A percentile compares a stretch with the other conserved stretches of the same genome.
These are phyloP conservation scores for Vanacampus margaritifer DNA, from an alignment of 2,113 vertebrate species.

Conservation along the genomic window DNA sequence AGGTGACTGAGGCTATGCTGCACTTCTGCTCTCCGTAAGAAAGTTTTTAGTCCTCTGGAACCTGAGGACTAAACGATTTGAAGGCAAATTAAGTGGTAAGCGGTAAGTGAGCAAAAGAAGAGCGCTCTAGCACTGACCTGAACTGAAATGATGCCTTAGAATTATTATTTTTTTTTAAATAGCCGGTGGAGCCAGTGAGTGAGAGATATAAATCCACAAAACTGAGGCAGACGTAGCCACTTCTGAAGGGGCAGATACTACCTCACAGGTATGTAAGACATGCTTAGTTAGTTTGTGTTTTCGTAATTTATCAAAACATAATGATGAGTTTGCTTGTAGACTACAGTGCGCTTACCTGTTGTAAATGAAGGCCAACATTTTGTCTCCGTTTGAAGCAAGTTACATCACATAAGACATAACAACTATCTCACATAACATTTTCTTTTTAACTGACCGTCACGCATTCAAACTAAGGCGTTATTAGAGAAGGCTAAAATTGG, in stretches of 20 bases:
- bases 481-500: no score
- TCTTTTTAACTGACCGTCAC: no score
- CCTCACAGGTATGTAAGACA: background rate
- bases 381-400: no score
- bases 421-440: no score
- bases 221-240: background rate
- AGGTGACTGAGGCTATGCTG: constrained; percentile 35
- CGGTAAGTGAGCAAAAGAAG: constrained; percentile 1
- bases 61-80: constrained; percentile 23
- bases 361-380: no score
- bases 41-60: constrained; percentile 38
- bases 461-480: no score
- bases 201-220: background rate
- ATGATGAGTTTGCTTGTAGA: background rate
- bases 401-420: no score
- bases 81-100: constrained; percentile 1
- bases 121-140: background rate
- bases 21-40: background rate
- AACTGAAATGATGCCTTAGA: background rate
- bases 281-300: background rate
- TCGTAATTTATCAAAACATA: no score
- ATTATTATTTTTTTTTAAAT: no score
- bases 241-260: background rate
- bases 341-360: background rate
- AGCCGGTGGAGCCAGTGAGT: background rate